Evolutionary conservation across 92 coral and sea anemone species (phyloP).

Genomic region (Isaurus tuberculatus): DNA sequence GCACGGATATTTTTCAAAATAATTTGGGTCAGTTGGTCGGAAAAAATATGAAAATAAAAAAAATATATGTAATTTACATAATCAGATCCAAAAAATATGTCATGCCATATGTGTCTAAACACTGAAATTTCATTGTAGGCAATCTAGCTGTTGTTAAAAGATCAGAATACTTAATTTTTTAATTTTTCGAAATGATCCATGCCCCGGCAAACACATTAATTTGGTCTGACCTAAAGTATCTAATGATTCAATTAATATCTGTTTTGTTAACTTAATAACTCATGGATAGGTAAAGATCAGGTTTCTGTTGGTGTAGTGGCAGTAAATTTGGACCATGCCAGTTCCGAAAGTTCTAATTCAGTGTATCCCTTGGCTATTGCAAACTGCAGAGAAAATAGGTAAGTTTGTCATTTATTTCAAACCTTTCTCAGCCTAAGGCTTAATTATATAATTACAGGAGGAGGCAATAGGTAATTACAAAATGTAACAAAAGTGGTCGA

Average conservation of each 20-base stretch:
- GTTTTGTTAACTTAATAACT: not conserved
- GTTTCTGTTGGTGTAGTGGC: constrained; percentile 60
- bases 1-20: too few species aligned
- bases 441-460: not conserved
- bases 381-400: constrained; percentile 49
- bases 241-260: not conserved
- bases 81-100: not conserved
- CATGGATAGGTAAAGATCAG: constrained; percentile 56
- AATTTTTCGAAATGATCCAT: constrained; percentile 1
- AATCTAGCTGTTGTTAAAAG: not conserved
- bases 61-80: too few species aligned
- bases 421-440: not conserved
- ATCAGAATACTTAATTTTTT: not conserved
- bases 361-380: constrained; percentile 60
- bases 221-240: not conserved
- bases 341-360: constrained; percentile 50
- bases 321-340: constrained; percentile 48
- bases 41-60: not conserved
- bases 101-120: constrained; percentile 15
- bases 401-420: not conserved
- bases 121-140: too few species aligned
- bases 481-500: not conserved
- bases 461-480: not conserved
- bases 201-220: constrained; percentile 4
- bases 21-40: too few species aligned